Percentiles rank a stretch among this genome's conserved stretches.
Evolutionary conservation across 2,797 vertebrate species (phyloP).

Genomic region (Pteronotus mesoamericanus): DNA sequence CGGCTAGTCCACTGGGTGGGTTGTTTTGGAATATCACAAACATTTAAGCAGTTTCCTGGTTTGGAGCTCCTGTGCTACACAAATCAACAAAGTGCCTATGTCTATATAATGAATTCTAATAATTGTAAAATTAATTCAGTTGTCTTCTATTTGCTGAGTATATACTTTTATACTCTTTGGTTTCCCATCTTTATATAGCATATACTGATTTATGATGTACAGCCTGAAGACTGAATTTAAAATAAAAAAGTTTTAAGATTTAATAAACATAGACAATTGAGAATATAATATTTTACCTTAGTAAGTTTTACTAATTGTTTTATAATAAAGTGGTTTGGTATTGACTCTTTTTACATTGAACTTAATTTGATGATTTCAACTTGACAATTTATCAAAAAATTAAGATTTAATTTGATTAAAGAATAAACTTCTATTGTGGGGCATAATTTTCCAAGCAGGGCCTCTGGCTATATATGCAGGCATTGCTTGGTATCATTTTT

Average conservation of each 20-base stretch:
- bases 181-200: not conserved
- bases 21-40: too few relatives aligned
- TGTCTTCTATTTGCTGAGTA: not conserved
- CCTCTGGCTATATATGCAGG: not conserved
- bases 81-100: not conserved
- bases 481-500: not conserved
- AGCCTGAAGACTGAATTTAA: not conserved
- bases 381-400: not conserved
- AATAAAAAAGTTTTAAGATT: not conserved
- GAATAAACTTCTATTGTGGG: not conserved
- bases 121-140: not conserved
- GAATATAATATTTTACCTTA: not conserved
- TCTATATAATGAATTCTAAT: not conserved
- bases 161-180: not conserved
- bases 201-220: not conserved
- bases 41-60: too few relatives aligned
- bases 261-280: not conserved
- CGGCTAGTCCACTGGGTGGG: too few relatives aligned
- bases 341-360: not conserved
- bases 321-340: not conserved
- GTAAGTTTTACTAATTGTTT: not conserved
- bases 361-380: not conserved
- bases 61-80: too few relatives aligned
- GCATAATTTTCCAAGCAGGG: not conserved
- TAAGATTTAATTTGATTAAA: not conserved